Evolutionary conservation across 2,888 invertebrate genomes (phyloP).

Genomic region (Stegana nigrithorax): DNA sequence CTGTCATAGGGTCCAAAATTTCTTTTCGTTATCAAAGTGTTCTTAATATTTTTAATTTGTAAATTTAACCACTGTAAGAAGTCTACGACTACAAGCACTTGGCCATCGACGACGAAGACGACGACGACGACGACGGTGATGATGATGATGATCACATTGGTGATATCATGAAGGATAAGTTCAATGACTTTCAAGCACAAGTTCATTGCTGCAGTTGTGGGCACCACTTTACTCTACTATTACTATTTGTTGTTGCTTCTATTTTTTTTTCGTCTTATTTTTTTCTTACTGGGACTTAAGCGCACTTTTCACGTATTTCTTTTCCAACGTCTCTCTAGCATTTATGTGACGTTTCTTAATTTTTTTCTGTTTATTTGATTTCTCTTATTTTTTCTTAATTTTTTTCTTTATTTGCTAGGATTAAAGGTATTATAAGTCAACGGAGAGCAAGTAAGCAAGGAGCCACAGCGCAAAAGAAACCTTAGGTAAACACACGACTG

Average conservation of each 20-base stretch:
- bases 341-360: neutral
- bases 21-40: no score
- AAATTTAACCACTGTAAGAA: neutral
- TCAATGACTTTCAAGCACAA: conserved; percentile 58
- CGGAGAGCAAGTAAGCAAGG: conserved; percentile 30
- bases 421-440: conserved; percentile 54
- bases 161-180: conserved; percentile 47
- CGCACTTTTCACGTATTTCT: conserved; percentile 6
- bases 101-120: conserved; percentile 12
- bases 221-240: conserved; percentile 17
- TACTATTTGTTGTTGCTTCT: neutral
- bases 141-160: conserved; percentile 7
- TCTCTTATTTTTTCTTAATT: conserved; percentile 1
- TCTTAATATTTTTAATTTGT: neutral
- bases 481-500: conserved; percentile 26
- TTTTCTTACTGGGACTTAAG: no score
- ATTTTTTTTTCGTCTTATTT: neutral
- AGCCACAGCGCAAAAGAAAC: conserved; percentile 23
- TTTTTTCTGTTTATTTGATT: neutral
- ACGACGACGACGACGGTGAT: conserved; percentile 4
- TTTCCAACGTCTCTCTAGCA: neutral
- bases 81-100: conserved; percentile 11
- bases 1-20: no score
- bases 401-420: conserved; percentile 52
- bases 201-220: conserved; percentile 25